A percentile compares a stretch with the other conserved stretches of the same genome.
These are phyloP conservation scores for Lucilia cuprina DNA, from an alignment of 1,140 invertebrate species.

Conservation along the genomic window DNA sequence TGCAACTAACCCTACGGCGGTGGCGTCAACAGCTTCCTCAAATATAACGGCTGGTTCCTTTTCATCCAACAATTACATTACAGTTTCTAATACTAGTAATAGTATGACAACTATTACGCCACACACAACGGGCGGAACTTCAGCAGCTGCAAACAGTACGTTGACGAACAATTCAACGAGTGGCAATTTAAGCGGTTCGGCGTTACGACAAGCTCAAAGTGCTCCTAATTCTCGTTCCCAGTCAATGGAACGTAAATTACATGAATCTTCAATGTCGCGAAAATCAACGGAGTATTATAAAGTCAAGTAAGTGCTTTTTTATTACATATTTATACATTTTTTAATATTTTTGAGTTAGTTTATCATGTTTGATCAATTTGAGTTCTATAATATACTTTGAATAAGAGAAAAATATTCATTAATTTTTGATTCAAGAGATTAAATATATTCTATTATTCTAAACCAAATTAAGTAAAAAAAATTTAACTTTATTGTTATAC, in stretches of 20 bases:
- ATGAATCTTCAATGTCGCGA: constrained; percentile 37
- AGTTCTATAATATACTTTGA: too few relatives aligned
- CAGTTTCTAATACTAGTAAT: constrained; percentile 34
- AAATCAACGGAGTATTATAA: constrained; percentile 37
- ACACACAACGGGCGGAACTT: constrained; percentile 36
- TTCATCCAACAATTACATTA: constrained; percentile 29
- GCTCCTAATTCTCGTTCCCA: constrained; percentile 53
- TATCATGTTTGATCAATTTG: too few relatives aligned
- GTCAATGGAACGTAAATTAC: constrained; percentile 54
- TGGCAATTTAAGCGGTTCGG: constrained; percentile 18
- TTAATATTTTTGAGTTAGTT: too few relatives aligned
- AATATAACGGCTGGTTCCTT: constrained; percentile 37
- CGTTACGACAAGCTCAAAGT: constrained; percentile 52
- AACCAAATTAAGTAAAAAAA: too few relatives aligned
- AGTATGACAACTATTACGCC: constrained; percentile 45
- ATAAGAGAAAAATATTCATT: too few relatives aligned
- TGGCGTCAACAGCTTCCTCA: constrained; percentile 23
- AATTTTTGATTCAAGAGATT: too few relatives aligned
- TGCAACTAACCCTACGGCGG: constrained; percentile 20
- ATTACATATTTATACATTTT: too few relatives aligned
- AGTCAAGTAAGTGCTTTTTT: constrained; percentile 36
- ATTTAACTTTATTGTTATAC: too few relatives aligned
- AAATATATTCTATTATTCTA: too few relatives aligned
- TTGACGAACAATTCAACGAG: background rate
- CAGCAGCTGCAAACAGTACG: background rate